phyloP scores from a whole-genome alignment of 1,140 invertebrate species.

The Nasonia vitripennis region DNA sequence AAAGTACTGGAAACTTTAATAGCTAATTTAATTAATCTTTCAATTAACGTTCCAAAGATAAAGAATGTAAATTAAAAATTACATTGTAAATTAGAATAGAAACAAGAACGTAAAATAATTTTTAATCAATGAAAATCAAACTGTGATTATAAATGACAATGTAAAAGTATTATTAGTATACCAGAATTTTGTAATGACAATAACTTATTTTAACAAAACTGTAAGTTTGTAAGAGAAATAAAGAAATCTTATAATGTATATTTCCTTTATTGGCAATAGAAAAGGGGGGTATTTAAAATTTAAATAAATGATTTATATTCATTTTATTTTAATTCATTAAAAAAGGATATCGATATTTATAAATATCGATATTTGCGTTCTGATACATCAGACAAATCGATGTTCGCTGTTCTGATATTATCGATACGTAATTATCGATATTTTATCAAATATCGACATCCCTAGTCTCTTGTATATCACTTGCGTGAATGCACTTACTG shows the following conservation, averaged over 20 bases:
- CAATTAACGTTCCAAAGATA: background rate
- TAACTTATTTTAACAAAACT: too few relatives aligned
- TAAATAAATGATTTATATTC: slow-evolving; percentile 1
- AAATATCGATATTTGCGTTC: background rate
- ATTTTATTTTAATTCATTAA: background rate
- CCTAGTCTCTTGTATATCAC: too few relatives aligned
- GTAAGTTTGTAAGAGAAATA: background rate
- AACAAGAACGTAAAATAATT: background rate
- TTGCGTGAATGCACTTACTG: too few relatives aligned
- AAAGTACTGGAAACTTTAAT: background rate
- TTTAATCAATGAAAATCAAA: slow-evolving; percentile 4
- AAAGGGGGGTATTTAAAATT: background rate
- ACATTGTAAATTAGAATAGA: background rate
- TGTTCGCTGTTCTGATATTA: background rate
- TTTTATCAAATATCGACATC: too few relatives aligned
- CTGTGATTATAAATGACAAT: background rate
- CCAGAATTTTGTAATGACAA: too few relatives aligned
- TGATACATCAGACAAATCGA: background rate
- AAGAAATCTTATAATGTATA: slow-evolving; percentile 2
- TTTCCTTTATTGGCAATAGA: background rate
- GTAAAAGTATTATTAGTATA: background rate
- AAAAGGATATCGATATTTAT: background rate
- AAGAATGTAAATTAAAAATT: background rate
- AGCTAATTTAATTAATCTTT: too few relatives aligned
- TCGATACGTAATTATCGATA: too few relatives aligned